Conservation (phyloP, 2,888 invertebrate species). For the Pammene fasciana region DNA sequence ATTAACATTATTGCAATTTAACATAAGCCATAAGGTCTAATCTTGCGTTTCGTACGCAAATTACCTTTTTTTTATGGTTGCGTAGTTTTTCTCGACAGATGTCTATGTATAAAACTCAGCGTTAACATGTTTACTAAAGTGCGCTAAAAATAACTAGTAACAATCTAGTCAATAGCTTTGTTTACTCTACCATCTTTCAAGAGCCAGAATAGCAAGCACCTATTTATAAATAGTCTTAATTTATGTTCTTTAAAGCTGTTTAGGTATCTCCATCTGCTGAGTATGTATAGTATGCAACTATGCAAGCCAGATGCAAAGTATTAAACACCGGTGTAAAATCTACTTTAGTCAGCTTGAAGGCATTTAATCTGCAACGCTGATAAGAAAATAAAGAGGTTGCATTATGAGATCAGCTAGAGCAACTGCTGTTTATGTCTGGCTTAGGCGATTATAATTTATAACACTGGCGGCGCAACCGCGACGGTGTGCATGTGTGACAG, state of each 20-base stretch:
- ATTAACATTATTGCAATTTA: too few species aligned
- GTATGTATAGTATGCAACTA: conserved; percentile 5
- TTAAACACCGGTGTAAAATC: conserved; percentile 15
- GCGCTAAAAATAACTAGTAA: conserved; percentile 13
- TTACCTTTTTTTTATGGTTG: neutral
- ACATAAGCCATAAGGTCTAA: too few species aligned
- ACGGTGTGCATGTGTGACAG: too few species aligned
- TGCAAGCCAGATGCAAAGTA: conserved; percentile 18
- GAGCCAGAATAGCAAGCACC: conserved; percentile 19
- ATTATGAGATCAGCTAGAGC: neutral
- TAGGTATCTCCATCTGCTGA: conserved; percentile 4
- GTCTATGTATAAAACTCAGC: neutral
- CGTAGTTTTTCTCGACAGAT: neutral
- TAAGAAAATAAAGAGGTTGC: neutral
- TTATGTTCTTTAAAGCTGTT: conserved; percentile 22
- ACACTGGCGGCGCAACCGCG: too few species aligned
- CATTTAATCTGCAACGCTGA: neutral
- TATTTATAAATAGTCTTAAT: conserved; percentile 29
- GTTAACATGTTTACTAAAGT: neutral
- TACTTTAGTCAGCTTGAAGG: conserved; percentile 24
- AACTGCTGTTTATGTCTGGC: too few species aligned
- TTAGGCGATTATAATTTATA: too few species aligned
- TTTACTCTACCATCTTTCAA: conserved; percentile 24
- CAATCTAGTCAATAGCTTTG: conserved; percentile 13
- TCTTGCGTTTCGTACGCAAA: too few species aligned